These are phyloP conservation scores for Solenopsis invicta DNA, from an alignment of 1,140 invertebrate species.

Conservation along the genomic window DNA sequence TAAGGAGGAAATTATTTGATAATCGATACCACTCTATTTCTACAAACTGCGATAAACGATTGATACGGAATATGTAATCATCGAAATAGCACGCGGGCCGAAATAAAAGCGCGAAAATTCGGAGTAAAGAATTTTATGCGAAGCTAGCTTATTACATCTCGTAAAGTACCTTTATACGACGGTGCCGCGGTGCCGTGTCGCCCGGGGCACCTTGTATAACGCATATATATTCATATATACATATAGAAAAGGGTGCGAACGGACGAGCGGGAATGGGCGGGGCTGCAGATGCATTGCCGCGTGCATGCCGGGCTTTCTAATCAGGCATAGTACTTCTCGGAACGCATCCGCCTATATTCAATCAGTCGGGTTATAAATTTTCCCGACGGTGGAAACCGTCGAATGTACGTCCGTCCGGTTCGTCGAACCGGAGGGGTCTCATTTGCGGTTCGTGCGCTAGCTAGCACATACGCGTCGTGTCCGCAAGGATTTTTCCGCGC, in stretches of 20 bases:
- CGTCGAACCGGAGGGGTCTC: constrained; percentile 10
- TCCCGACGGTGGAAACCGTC: constrained; percentile 67
- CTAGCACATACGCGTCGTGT: neutral
- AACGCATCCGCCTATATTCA: constrained; percentile 84
- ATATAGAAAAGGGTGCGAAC: constrained; percentile 73
- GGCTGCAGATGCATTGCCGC: constrained; percentile 80
- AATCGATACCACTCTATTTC: neutral
- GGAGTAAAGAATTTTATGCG: neutral
- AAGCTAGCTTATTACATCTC: constrained; percentile 32
- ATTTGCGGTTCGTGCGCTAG: neutral
- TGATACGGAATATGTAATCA: neutral
- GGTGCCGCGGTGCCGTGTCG: neutral
- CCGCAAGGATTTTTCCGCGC: constrained; percentile 20
- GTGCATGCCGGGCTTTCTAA: constrained; percentile 81
- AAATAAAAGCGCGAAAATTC: neutral
- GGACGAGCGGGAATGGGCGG: constrained; percentile 77
- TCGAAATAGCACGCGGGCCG: neutral
- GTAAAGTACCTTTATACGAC: constrained; percentile 34
- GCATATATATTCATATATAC: constrained; percentile 66
- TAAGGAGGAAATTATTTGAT: neutral
- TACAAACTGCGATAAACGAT: neutral
- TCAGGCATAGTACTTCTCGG: constrained; percentile 86
- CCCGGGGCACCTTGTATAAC: constrained; percentile 56
- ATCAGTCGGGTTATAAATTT: constrained; percentile 83
- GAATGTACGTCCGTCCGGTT: constrained; percentile 28